Evolutionary conservation across 2,888 invertebrate genomes (phyloP).

Genomic region (Cremastinae sp.): DNA sequence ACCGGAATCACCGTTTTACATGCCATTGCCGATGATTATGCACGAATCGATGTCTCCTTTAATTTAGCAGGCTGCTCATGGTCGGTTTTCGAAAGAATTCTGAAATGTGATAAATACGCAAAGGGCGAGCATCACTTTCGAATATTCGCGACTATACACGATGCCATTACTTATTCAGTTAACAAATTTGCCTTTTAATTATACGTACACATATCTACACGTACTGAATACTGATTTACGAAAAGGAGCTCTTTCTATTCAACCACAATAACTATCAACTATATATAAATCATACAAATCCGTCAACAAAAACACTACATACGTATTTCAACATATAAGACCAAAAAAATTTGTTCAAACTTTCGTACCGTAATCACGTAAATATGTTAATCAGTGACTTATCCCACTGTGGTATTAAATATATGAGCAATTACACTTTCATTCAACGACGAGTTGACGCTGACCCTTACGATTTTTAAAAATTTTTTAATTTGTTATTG

Average conservation of each 20-base stretch:
- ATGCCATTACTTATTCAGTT: constrained; percentile 83
- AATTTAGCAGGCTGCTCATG: constrained; percentile 82
- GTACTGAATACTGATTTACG: no score
- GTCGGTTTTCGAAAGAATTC: constrained; percentile 78
- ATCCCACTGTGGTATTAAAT: constrained; percentile 28
- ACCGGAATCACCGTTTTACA: constrained; percentile 84
- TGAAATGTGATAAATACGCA: constrained; percentile 75
- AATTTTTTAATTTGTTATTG: no score
- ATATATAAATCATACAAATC: no score
- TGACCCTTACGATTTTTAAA: no score
- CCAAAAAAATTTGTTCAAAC: no score
- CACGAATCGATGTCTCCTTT: constrained; percentile 82
- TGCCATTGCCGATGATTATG: constrained; percentile 82
- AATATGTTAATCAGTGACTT: constrained; percentile 15
- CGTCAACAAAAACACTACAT: no score
- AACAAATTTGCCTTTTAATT: constrained; percentile 67
- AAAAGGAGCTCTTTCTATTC: no score
- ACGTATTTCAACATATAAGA: no score
- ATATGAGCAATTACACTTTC: no score
- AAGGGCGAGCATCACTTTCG: constrained; percentile 77
- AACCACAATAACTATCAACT: no score
- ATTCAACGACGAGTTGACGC: no score
- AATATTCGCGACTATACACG: constrained; percentile 85
- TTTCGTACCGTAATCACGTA: no score
- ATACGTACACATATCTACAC: constrained; percentile 3